phyloP scores from a whole-genome alignment of 2,113 vertebrate species.

The Sporophila hypoxantha region DNA sequence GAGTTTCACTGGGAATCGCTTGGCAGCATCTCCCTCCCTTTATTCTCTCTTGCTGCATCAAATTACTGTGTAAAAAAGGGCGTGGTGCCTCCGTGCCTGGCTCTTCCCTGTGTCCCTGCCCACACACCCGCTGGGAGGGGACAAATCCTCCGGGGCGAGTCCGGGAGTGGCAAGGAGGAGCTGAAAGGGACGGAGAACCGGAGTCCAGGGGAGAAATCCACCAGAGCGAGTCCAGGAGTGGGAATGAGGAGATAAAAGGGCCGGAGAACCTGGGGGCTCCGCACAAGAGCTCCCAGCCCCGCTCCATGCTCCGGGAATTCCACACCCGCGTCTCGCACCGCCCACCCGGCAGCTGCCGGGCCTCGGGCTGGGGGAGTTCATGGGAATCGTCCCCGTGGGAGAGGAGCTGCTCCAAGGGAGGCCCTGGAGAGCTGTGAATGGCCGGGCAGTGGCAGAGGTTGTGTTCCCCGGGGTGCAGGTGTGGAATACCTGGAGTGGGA shows the following conservation, averaged over 20 bases:
- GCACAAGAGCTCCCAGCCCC: accelerated
- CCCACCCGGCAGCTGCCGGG: neutral
- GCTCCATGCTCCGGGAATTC: neutral
- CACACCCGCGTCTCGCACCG: neutral
- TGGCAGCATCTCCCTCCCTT: neutral
- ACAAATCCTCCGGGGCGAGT: neutral
- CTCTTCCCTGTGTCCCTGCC: neutral
- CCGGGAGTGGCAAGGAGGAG: accelerated
- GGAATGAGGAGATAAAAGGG: neutral
- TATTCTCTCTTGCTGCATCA: neutral
- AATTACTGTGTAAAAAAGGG: neutral
- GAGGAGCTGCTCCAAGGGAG: neutral
- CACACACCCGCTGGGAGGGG: neutral
- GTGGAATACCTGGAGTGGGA: neutral
- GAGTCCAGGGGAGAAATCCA: too few species aligned
- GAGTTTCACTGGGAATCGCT: neutral
- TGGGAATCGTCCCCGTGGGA: neutral
- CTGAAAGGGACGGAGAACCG: neutral
- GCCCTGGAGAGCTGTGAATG: neutral
- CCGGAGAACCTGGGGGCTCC: accelerated
- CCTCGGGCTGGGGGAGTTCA: neutral
- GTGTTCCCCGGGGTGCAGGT: neutral
- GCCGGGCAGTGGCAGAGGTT: accelerated
- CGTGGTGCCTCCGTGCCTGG: neutral
- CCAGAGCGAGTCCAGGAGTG: accelerated